phyloP scores from a whole-genome alignment of 35 echinoderm and acorn worm genomes.

The Anneissia japonica region DNA sequence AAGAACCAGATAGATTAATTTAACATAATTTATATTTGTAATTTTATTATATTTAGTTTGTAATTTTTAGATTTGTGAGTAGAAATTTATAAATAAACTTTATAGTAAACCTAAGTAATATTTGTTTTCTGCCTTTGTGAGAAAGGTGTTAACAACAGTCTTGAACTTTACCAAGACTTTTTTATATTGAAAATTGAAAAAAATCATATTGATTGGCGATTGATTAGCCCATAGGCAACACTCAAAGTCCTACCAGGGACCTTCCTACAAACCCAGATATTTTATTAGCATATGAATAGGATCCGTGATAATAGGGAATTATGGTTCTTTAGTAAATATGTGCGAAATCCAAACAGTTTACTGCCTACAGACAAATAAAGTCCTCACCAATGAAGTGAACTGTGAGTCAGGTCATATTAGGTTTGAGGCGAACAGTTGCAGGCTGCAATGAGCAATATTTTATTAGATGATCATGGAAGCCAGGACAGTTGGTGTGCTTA shows the following conservation, averaged over 20 bases:
- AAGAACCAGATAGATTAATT: too few species aligned
- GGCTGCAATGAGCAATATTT: not conserved
- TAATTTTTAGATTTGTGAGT: too few species aligned
- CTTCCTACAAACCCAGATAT: not conserved
- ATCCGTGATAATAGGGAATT: not conserved
- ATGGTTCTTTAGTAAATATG: not conserved
- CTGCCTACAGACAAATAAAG: not conserved
- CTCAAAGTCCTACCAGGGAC: not conserved
- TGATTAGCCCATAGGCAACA: too few species aligned
- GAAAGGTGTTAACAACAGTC: too few species aligned
- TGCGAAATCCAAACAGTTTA: conserved; percentile 1
- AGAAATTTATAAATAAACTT: too few species aligned
- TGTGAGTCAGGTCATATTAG: not conserved
- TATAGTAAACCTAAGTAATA: too few species aligned
- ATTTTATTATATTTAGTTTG: too few species aligned
- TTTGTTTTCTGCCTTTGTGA: too few species aligned
- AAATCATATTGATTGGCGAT: too few species aligned
- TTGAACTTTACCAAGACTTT: too few species aligned
- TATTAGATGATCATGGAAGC: not conserved
- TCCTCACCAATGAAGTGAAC: not conserved
- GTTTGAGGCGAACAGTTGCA: not conserved
- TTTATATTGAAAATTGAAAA: too few species aligned
- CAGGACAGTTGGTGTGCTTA: not conserved
- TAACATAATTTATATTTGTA: too few species aligned
- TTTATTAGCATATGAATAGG: not conserved